Base-by-base conservation (phyloP, 1,140 invertebrate genomes). In the Drosophila chauvacae region DNA sequence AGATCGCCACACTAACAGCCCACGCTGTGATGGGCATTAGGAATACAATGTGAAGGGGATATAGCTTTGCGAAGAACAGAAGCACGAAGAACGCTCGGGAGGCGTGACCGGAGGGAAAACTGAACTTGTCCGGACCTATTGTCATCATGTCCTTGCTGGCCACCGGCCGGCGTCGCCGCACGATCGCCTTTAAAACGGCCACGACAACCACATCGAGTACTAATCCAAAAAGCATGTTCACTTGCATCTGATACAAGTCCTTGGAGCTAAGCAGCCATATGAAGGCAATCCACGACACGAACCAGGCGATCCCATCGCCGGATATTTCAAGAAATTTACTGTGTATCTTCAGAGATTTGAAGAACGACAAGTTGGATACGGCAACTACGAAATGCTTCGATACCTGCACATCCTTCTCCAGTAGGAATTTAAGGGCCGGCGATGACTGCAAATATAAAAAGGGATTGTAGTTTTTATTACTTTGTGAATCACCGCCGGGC, bases 81-180 rank as follows among this genome's bases (percentile, higher is more conserved):
- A 95, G 93, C 16, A 99, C 93, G 88, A 97, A 95, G 13, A 96
- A 94, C 11, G 97, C 95, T 81, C 98, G 93, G n/a, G 97, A 98
- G 3, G 97, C 95, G 93, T 99, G 98, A 1, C 98, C 98, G 1
- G 98, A 99, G 30, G 98, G 98, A 93, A 99, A 99, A 39, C 98
- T 98, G 91, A 96, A 99, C 82, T 98, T 96, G 93, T 99, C 98
- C 1, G 97, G 93, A 88, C 94, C 92, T 26, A 95, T 92, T 18
- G 92, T 93, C 20, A 94, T 81, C 11, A 94, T 88, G 91, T 95
- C 95, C 73, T 97, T 96, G 88, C 97, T 96, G 20, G 94, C 93
- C 2, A 93, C 73, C 16, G 98, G 98, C 47, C 98, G 93, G 87
- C 95, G 93, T 82, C 98, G 93, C 72, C 97, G 93, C 16, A 96